Conservation (phyloP, 2,113 vertebrate species). For the Varanus salvator region DNA sequence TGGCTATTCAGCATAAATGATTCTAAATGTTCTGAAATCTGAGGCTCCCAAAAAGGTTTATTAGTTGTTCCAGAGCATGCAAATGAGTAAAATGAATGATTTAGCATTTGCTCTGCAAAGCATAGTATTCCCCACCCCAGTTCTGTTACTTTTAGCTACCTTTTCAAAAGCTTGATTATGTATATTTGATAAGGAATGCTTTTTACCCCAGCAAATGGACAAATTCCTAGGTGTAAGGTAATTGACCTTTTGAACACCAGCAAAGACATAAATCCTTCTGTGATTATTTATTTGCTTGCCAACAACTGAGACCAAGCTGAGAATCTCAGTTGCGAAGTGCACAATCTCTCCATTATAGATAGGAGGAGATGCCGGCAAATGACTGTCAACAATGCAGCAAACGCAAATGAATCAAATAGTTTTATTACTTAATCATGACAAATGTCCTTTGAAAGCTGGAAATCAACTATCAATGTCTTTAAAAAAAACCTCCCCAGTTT, state of each 20-base stretch:
- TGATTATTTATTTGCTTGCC: conserved; percentile 8
- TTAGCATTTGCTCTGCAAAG: conserved; percentile 66
- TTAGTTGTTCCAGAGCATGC: conserved; percentile 64
- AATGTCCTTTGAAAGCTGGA: background rate
- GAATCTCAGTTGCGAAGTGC: background rate
- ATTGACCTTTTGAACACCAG: conserved; percentile 18
- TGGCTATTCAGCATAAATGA: conserved; percentile 58
- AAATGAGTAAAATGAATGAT: conserved; percentile 69
- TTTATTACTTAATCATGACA: background rate
- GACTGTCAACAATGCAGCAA: background rate
- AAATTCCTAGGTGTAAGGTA: conserved; percentile 22
- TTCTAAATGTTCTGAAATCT: conserved; percentile 29
- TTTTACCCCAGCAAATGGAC: conserved; percentile 57
- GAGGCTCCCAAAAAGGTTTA: conserved; percentile 66
- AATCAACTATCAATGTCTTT: background rate
- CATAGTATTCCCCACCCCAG: conserved; percentile 23
- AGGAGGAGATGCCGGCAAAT: background rate
- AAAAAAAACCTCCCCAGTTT: no score
- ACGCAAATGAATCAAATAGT: background rate
- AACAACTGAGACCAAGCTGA: background rate
- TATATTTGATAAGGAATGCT: conserved; percentile 44
- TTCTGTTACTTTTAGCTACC: conserved; percentile 45
- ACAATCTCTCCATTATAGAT: background rate
- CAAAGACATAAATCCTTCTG: background rate
- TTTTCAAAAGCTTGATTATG: conserved; percentile 44